Base-by-base conservation (phyloP, 2,888 invertebrate genomes). In the Phalera bucephala region DNA sequence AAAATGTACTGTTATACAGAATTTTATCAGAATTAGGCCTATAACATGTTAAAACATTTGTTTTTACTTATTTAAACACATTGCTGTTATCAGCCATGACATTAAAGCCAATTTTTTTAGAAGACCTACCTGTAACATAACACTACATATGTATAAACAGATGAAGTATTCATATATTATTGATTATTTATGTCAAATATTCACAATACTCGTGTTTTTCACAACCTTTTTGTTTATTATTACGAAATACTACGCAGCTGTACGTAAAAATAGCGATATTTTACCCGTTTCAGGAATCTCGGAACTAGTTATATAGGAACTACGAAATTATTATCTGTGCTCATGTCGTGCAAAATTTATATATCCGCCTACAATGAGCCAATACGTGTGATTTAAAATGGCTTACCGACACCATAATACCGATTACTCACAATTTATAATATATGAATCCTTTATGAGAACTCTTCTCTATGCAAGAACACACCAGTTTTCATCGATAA, bases 401-500 rank as follows among this genome's bases (percentile, higher is more conserved):
- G 49, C 48, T 32, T 52, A 46, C 36, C 29, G 35, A 34, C 39
- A 46, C 10, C 27, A 42, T 32, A 28, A 21, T 10, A 14, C 31
- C 27, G 13, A 47, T 41, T 52, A 58, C 57, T 56, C 45, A 55
- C 55, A 36, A 45, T 51, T 46, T 51, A 40, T 56, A 53, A 36
- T 50, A 43, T 45, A 40, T 36, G 52, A 47, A 52, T 45, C 46
- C 50, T 50, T 41, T 40, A 45, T 27, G 43, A 44, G 31, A 52
- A 45, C 29, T 54, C 46, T 39, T 44, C 53, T 41, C 46, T 55
- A 57, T 45, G 52, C 51, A 52, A 45, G 34, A 49, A 52, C 48
- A 65, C 60, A 69, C 53, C 48, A 68, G 57, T 65, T 59, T 52
- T 49, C 55, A 52, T 59, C 44, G 55, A 61, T 49, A 62, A 46